Base-by-base conservation (phyloP, 2,888 invertebrate species). In the Plagodis dolabraria region DNA sequence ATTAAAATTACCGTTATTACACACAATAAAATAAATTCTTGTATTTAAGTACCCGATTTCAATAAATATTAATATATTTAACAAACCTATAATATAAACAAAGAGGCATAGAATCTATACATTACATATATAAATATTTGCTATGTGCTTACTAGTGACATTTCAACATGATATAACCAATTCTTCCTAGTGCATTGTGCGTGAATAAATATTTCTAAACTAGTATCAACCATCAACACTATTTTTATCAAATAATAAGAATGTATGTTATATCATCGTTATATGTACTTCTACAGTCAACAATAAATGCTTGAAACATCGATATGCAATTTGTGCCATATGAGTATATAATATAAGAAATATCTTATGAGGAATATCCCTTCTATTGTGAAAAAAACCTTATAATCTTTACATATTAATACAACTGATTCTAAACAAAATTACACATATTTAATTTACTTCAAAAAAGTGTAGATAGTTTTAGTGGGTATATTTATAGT, bases 171-270 rank as follows among this genome's bases (percentile, higher is more conserved):
- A 59, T 60, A 53, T 60, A 65, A 63, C 63, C 58, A 57, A 64
- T 68, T 64, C 57, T 57, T 63, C 43, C 57, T 68, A 66, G 68
- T 68, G 68, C 68, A 68, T 64, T 64, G 61, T 66, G 68, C 61
- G 64, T 59, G 54, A 51, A 68, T 55, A 60, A 52, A 22, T 46
- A 50, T 55, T 53, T 57, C 60, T 66, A 57, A 60, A 46, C 55
- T 54, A 64, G 50, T 47, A 35, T 58, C 53, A 38, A 57, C 49
- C 53, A 49, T 55, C 53, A 52, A 22, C 22, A 22, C 22, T 22
- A 22, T 22, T 22, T 22, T 22, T 22, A 22, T 22, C 22, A 22
- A 22, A 22, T 22, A 2, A 22, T 22, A 22, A 22, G 22, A 22
- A 22, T 22, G 22, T 22, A 22, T 22, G 22, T 22, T 22, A 22